Base-by-base conservation (phyloP, 2,113 vertebrate species). In the Progne subis region DNA sequence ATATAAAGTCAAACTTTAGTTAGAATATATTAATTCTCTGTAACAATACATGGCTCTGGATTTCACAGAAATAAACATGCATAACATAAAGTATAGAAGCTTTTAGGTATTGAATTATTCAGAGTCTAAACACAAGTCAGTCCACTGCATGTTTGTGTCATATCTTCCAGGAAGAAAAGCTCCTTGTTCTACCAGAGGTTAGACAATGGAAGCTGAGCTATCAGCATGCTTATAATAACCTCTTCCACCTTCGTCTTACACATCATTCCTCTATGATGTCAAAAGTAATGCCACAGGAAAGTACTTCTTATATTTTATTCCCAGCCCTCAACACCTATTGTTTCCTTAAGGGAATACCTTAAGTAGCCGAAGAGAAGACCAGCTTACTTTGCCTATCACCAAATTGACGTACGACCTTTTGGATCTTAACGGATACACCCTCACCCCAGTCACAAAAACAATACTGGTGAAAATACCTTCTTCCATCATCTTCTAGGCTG, bases 391-490 rank as follows among this genome's bases (percentile, higher is more conserved):
- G 17, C 11, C 26, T 63, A 39, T 63, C 43, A 78, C 64, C 32
- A 81, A 20, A 88, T 25, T 88, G 75, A 90, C 34, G 3, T 61
- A 91, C 2, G 9, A 57, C 37, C 37, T 82, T 79, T 79, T 72
- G 59, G 13, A 79, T 94, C 43, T 24, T 77, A 47, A 15, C 0
- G 4, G 67, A 88, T 85, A 90, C 8, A 88, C 39, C 6, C 39
- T 88, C 50, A 85, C 9, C 11, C 6, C 24, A 19, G 65, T 37
- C 56, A 63, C 34, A 86, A 88, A 96, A 87, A 6, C 32, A 80
- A 15, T 71, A 60, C 25, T 65, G 63, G 81, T 77, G 53, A 91
- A 88, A 96, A 93, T 83, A 59, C 79, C 28, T 95, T 83, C 41
- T 83, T 94, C 68, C 44, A 83, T 94, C 88, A 88, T 83, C 39